Evolutionary conservation across 2,113 vertebrate species (phyloP), one percentile per base, ranked within the genome.

Genomic region (Pangasianodon gigas): DNA sequence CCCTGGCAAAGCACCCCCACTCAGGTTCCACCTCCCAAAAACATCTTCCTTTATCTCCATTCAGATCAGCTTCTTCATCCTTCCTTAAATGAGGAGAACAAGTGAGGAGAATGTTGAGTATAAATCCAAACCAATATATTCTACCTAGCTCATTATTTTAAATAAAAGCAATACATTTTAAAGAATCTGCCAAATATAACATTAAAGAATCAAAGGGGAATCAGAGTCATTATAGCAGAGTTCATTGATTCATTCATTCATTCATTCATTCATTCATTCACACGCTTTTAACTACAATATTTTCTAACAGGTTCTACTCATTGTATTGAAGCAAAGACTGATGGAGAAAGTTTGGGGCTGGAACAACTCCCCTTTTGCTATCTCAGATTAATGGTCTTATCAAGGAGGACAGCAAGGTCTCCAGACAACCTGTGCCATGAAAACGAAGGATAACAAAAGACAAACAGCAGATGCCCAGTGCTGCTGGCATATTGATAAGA

Each of bases 1-100:
- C 56, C 48, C 58, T 91, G 58, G 56, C 16, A 62, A 77, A 89
- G n/a, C 71, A 77, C 29, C 46, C 67, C 41, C 83, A 46, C 11
- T n/a, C 46, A 41, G 8, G 41, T 32, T 82, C 56, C 29, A 52
- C 60, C 67, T 46, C 37, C 26, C 54, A 58, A 74, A 89, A 86
- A 84, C 52, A 46, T 60, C 14, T 75, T 79, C 11, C 41, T 91
- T 58, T 80, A 87, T 89, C 58, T 87, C 54, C 65, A 79, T 77
- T 89, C 82, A 58, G 56, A 62, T 67, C 19, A 51, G 26, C 48
- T 65, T 84, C 82, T 37, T 65, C 74, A 82, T 41, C 18, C 9
- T 60, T 60, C 58, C 13, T 48, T 62, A 79, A 51, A 51, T 48
- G 1, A 79, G 26, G 24, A 79, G 4, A 29, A 51, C 9, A 51